Evolutionary conservation across 2,888 invertebrate genomes (phyloP), one percentile per base, ranked within the genome.

Genomic region (Cremastinae sp.): DNA sequence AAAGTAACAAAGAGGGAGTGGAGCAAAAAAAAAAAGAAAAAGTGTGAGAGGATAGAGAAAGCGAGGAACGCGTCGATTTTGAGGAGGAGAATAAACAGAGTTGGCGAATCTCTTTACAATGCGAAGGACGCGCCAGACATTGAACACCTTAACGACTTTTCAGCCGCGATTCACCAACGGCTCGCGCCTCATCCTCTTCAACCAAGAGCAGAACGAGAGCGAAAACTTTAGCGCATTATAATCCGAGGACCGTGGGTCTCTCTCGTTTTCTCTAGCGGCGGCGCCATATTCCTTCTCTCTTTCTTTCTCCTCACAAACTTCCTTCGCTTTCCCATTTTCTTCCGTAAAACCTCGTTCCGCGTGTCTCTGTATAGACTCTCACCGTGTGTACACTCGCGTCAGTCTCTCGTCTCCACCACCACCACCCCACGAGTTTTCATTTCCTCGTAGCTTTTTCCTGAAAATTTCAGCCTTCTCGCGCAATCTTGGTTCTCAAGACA

Each of bases 171-270:
- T 68, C 53, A 45, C 59, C 64, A 34, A 18, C 51, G 54, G 43
- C 43, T 16, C 70, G 22, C 16, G 36, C 22, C 56, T 16, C 28
- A 34, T 16, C 4, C 61, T 14, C 49, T 16, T 38, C 10, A 22
- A 16, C 20, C 58, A 38, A 20, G 36, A n/a, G n/a, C n/a, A n/a
- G n/a, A n/a, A n/a, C n/a, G n/a, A n/a, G 58, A 58, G 58, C 38
- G 66, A 77, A 78, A 80, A 80, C 74, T 80, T 78, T 78, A n/a
- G n/a, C 51, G 74, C 78, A 80, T 80, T 80, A 76, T 78, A 79
- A 79, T 80, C 78, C 53, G 70, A 70, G 59, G 54, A 54, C 70
- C 47, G 22, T 62, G 61, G 43, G 20, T 14, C 53, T 36, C 41
- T 45, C 56, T 70, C 71, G 45, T 56, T 71, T 66, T 41, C 41